Percentiles rank a stretch among this genome's conserved stretches.
Conservation (phyloP, 2,888 invertebrate genomes). For the Drosophila formosana region DNA sequence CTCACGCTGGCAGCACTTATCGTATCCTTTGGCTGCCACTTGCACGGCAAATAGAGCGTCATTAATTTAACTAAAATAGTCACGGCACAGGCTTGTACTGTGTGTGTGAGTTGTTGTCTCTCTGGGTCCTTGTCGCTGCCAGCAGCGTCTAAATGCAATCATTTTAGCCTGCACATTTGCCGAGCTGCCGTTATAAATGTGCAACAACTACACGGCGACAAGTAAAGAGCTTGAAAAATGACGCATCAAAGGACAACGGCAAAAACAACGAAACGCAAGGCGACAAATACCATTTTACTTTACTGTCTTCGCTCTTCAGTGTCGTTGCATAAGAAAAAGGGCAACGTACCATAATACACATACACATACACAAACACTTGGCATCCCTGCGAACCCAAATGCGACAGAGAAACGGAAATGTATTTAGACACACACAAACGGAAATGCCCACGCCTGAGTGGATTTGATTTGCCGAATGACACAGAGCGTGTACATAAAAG, state of each 20-base stretch:
- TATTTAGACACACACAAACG: constrained; percentile 57
- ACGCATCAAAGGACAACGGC: constrained; percentile 63
- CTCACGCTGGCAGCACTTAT: constrained; percentile 65
- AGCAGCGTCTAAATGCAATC: constrained; percentile 67
- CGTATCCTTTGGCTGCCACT: constrained; percentile 54
- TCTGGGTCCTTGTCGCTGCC: constrained; percentile 23
- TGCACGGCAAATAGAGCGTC: constrained; percentile 70
- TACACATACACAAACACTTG: background rate
- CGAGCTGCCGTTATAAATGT: constrained; percentile 65
- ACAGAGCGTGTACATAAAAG: constrained; percentile 14
- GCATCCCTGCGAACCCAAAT: too few species aligned
- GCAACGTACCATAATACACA: constrained; percentile 5
- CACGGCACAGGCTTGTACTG: constrained; percentile 31
- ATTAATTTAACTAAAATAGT: constrained; percentile 79
- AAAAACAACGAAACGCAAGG: constrained; percentile 17
- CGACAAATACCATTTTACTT: constrained; percentile 53
- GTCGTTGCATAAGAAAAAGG: constrained; percentile 35
- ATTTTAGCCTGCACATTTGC: constrained; percentile 59
- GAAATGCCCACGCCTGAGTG: constrained; percentile 62
- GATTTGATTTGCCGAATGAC: constrained; percentile 56
- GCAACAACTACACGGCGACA: constrained; percentile 70
- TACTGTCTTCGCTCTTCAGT: constrained; percentile 14
- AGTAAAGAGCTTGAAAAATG: constrained; percentile 70
- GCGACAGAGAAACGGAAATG: constrained; percentile 59
- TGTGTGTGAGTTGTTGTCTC: constrained; percentile 27